A percentile compares a stretch with the other conserved stretches of the same genome.
phyloP scores from a whole-genome alignment of 2,888 invertebrate genomes.

The Apodemia mormo region DNA sequence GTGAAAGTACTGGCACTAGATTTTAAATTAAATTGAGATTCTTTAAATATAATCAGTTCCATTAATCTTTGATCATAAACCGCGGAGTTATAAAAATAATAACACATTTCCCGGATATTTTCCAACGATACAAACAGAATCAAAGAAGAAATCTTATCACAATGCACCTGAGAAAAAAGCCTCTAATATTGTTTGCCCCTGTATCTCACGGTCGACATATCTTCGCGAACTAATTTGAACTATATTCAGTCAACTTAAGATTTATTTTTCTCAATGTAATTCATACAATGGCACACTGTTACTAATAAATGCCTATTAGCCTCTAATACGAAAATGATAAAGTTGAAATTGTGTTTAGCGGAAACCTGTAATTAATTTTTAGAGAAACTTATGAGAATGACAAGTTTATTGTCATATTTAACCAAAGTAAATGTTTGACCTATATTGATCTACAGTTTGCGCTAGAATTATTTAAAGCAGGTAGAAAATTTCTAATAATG shows the following conservation, averaged over 20 bases:
- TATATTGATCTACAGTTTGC: neutral
- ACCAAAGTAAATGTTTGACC: conserved; percentile 1
- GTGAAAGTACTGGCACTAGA: no score
- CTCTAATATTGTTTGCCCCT: conserved; percentile 21
- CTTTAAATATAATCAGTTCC: neutral
- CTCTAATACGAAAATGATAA: conserved; percentile 9
- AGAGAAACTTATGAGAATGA: conserved; percentile 24
- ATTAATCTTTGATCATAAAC: neutral
- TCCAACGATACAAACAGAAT: conserved; percentile 27
- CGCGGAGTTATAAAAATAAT: conserved; percentile 12
- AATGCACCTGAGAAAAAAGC: conserved; percentile 35
- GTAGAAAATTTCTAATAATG: no score
- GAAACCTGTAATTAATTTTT: conserved; percentile 21
- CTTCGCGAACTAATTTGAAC: neutral
- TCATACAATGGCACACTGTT: neutral
- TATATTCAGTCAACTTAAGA: neutral
- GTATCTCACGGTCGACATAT: conserved; percentile 12
- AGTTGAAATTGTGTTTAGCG: conserved; percentile 1
- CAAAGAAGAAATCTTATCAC: conserved; percentile 31
- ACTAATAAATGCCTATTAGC: conserved; percentile 5
- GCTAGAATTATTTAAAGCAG: neutral
- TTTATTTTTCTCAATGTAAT: neutral
- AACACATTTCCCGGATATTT: conserved; percentile 27
- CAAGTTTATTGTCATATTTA: conserved; percentile 8
- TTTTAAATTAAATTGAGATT: neutral